These are phyloP conservation scores for Dendrocincla fuliginosa DNA, from an alignment of 2,797 vertebrate species.

Conservation along the genomic window DNA sequence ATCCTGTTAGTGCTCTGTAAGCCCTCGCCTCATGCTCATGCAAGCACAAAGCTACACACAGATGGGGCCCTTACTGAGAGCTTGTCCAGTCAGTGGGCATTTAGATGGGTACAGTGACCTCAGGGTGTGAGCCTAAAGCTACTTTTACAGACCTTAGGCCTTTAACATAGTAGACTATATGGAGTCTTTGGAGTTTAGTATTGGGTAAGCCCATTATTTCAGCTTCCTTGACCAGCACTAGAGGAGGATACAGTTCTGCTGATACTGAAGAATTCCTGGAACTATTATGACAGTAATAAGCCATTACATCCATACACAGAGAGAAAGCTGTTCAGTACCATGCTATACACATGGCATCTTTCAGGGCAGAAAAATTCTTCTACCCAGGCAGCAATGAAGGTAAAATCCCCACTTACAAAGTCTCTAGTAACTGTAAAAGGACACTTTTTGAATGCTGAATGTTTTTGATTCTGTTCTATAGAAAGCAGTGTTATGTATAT, in stretches of 20 bases:
- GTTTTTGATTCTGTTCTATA: background rate
- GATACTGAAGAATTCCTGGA: background rate
- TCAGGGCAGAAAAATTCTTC: background rate
- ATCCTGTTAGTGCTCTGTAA: background rate
- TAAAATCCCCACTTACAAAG: background rate
- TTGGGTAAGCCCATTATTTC: background rate
- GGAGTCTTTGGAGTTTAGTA: background rate
- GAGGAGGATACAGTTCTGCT: background rate
- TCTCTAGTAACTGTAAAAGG: background rate
- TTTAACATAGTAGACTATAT: background rate
- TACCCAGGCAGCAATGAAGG: background rate
- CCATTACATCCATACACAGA: background rate
- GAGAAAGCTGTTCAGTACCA: background rate
- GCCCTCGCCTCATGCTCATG: accelerated
- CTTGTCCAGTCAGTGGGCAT: background rate
- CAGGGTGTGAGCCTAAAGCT: background rate
- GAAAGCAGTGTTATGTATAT: background rate
- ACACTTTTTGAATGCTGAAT: background rate
- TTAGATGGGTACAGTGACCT: background rate
- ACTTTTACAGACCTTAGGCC: background rate
- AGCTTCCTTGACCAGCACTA: background rate
- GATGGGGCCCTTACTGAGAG: background rate
- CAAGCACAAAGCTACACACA: background rate
- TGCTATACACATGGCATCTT: background rate
- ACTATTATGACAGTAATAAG: background rate